Conservation (phyloP, 2,113 vertebrate species). For the Grantiella picta region DNA sequence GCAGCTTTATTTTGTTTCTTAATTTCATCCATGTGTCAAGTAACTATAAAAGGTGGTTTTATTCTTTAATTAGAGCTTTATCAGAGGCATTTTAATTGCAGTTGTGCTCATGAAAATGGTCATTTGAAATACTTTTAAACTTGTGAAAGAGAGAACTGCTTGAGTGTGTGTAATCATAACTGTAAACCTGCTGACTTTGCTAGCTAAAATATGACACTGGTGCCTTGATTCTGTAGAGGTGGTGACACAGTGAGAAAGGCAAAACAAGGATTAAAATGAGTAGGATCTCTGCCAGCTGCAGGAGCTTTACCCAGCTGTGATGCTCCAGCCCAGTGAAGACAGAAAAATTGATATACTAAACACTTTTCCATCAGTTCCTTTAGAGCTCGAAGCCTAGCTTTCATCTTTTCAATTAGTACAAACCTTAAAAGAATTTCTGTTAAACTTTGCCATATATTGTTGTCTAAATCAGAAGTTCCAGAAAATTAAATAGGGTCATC, state of each 20-base stretch:
- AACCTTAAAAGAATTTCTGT: background rate
- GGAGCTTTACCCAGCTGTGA: background rate
- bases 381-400: background rate
- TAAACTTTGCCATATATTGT: background rate
- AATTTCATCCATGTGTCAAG: background rate
- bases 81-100: background rate
- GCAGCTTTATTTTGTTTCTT: constrained; percentile 15
- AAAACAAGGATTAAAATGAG: background rate
- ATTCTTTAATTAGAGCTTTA: background rate
- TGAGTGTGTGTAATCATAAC: background rate
- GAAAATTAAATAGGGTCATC: background rate
- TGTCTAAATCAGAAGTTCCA: background rate
- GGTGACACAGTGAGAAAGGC: background rate
- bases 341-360: background rate
- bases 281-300: background rate
- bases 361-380: background rate
- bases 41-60: background rate
- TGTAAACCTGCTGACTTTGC: background rate
- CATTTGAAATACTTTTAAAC: background rate
- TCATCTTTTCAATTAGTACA: background rate
- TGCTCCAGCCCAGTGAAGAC: background rate
- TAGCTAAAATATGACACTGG: background rate
- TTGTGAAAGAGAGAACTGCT: background rate
- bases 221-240: background rate
- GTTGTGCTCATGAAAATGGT: background rate